Evolutionary conservation across 1,140 invertebrate species (phyloP).

Genomic region (Monomorium pharaonis): DNA sequence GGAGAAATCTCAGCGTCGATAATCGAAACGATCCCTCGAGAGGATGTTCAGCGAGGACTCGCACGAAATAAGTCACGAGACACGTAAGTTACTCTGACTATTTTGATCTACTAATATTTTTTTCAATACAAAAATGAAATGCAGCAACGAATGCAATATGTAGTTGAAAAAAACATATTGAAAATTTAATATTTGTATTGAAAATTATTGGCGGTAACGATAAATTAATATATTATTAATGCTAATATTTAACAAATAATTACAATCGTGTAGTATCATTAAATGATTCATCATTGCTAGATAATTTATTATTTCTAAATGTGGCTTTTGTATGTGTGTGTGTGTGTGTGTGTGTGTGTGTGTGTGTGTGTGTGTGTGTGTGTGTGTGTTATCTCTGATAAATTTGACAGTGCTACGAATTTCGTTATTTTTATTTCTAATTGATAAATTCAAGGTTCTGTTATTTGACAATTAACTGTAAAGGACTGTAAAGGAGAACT

Average conservation of each 20-base stretch:
- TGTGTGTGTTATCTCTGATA: not conserved
- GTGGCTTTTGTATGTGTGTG: too few relatives aligned
- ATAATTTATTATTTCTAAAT: constrained; percentile 17
- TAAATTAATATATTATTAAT: not conserved
- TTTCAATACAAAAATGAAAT: not conserved
- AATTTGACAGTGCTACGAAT: not conserved
- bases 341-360: too few relatives aligned
- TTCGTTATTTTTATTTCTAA: constrained; percentile 13
- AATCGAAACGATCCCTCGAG: not conserved
- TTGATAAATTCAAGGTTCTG: not conserved
- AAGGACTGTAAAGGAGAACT: not conserved
- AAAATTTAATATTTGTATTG: not conserved
- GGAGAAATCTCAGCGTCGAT: constrained; percentile 22
- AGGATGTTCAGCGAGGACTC: not conserved
- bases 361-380: too few relatives aligned
- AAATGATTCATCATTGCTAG: not conserved
- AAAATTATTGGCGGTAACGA: not conserved
- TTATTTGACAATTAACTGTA: not conserved
- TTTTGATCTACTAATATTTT: not conserved
- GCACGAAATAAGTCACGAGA: not conserved
- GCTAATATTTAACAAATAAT: constrained; percentile 32
- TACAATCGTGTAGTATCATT: not conserved
- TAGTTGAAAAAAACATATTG: not conserved
- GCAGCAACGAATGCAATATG: not conserved
- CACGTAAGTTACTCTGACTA: not conserved